Percentiles rank a stretch among this genome's conserved stretches.
phyloP scores from a whole-genome alignment of 2,797 vertebrate genomes.

The Gadopsis marmoratus region DNA sequence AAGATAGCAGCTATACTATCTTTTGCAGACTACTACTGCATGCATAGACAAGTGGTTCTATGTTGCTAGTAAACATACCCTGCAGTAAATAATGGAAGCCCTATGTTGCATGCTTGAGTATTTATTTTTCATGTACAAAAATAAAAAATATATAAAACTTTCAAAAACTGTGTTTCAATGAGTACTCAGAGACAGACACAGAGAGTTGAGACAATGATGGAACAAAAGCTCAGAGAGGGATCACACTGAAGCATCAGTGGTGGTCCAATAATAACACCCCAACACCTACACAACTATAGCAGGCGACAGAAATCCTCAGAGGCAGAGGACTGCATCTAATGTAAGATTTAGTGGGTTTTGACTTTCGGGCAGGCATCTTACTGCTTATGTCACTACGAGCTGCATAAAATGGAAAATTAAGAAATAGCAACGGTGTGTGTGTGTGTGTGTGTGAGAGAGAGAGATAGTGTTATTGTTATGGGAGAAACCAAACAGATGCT shows the following conservation, averaged over 20 bases:
- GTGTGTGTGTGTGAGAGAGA: not conserved
- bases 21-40: not conserved
- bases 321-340: slow-evolving; percentile 37
- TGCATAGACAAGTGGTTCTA: not conserved
- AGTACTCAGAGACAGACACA: slow-evolving; percentile 10
- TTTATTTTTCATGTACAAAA: not conserved
- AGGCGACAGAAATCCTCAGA: slow-evolving; percentile 11
- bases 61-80: not conserved
- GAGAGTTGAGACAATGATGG: slow-evolving; percentile 3
- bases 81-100: not conserved
- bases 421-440: slow-evolving; percentile 33
- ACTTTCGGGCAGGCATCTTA: slow-evolving; percentile 19
- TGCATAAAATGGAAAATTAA: slow-evolving; percentile 58
- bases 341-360: slow-evolving; percentile 38
- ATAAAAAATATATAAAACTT: not conserved
- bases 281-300: slow-evolving; percentile 5
- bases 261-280: not conserved
- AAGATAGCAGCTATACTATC: not conserved
- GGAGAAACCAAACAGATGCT: slow-evolving; percentile 76
- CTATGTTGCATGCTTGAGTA: not conserved
- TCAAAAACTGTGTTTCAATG: not conserved
- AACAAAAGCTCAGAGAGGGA: slow-evolving; percentile 25
- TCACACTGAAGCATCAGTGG: slow-evolving; percentile 14
- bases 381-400: slow-evolving; percentile 35
- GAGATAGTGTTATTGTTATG: slow-evolving; percentile 28